Base-by-base conservation (phyloP, 2,888 invertebrate genomes). In the Ichneumon xanthorius region DNA sequence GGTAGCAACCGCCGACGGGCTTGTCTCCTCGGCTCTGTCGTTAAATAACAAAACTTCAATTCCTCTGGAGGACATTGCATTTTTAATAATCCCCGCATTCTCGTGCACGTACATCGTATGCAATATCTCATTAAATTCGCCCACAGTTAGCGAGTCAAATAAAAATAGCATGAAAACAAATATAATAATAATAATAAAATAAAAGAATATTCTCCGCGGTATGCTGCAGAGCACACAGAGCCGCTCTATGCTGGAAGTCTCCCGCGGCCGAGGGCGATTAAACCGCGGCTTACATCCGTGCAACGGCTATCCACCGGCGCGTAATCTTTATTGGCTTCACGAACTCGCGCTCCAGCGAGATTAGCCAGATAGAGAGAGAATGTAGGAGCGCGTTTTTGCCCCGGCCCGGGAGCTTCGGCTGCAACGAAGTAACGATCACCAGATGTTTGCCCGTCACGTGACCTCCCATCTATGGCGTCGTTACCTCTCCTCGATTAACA, bases 241-340 rank as follows among this genome's bases (percentile, higher is more conserved):
- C 53, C 19, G 4, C 37, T 53, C 53, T n/a, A 40, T 22, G 19
- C 48, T 63, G 30, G 33, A 63, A 14, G 63, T 16, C 7, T 63
- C 30, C 30, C 19, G 63, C 30, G 11, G 37, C 37, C 30, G 37
- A 63, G 30, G 26, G 9, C 55, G 67, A 68, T 78, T 72, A 33
- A 73, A 73, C 48, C 37, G 72, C 40, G 30, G 22, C 58, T 71
- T 61, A 78, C 78, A 68, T 65, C 75, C 45, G 45, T 45, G 40
- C 40, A 77, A 67, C 76, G 77, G 22, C 40, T 40, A 78, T 61
- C 30, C 73, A 58, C 55, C 67, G 45, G 19, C 63, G 61, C 77
- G 82, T 84, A 84, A 87, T 87, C 83, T 85, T 84, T 82, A 86
- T 80, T 81, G 84, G 84, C 84, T 80, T 71, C 65, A 55, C 63